These are phyloP conservation scores for Malacoctenus gilli DNA, from an alignment of 2,797 vertebrate species.

Conservation along the genomic window DNA sequence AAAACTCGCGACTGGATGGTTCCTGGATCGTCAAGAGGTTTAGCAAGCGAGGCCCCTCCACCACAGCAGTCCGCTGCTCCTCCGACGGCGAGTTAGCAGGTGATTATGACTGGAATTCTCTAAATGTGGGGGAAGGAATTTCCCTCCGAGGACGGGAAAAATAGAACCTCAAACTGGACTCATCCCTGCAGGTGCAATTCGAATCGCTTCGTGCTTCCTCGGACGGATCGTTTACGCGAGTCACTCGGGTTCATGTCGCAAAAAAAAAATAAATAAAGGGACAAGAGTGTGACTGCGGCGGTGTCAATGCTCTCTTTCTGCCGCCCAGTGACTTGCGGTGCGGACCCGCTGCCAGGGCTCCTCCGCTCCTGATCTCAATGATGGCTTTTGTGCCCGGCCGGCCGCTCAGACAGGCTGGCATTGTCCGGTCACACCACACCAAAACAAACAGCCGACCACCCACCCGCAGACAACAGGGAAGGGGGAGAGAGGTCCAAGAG, in stretches of 20 bases:
- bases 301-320: slow-evolving; percentile 76
- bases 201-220: too few relatives aligned
- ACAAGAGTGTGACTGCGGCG: slow-evolving; percentile 47
- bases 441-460: slow-evolving; percentile 80
- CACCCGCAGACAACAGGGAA: slow-evolving; percentile 61
- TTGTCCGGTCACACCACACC: slow-evolving; percentile 74
- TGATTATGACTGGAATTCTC: too few relatives aligned
- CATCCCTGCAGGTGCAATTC: too few relatives aligned
- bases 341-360: slow-evolving; percentile 68
- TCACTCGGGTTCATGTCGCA: slow-evolving; percentile 20
- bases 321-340: slow-evolving; percentile 59
- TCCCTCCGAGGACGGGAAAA: too few relatives aligned
- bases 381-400: slow-evolving; percentile 75
- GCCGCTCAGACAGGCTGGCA: slow-evolving; percentile 69
- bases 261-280: too few relatives aligned
- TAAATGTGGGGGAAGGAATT: too few relatives aligned
- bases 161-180: too few relatives aligned
- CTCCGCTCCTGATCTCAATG: slow-evolving; percentile 73
- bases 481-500: slow-evolving; percentile 25
- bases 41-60: too few relatives aligned
- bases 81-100: too few relatives aligned
- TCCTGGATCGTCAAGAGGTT: too few relatives aligned
- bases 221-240: slow-evolving; percentile 32
- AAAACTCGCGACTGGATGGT: too few relatives aligned
- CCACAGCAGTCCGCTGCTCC: too few relatives aligned